A percentile compares a stretch with the other conserved stretches of the same genome.
Evolutionary conservation across 1,140 invertebrate genomes (phyloP).

Genomic region (Babylonia areolata): DNA sequence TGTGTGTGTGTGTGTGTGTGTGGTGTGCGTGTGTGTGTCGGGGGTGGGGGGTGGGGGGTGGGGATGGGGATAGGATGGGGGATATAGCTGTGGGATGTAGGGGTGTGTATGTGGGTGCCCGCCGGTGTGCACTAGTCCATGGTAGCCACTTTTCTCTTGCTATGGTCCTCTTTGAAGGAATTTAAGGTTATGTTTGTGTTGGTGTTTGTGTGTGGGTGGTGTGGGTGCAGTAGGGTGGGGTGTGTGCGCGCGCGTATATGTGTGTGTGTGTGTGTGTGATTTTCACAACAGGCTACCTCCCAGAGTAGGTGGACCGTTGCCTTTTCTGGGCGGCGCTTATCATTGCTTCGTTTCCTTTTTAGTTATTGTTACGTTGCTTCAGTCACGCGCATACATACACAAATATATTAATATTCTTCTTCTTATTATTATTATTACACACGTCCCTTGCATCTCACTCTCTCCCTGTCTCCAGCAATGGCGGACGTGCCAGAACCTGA

Average conservation of each 20-base stretch:
- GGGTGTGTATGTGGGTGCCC: not conserved
- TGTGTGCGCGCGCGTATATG: not conserved
- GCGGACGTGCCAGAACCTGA: slow-evolving; percentile 58
- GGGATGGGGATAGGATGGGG: too few species aligned
- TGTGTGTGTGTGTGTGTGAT: not conserved
- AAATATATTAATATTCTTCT: too few species aligned
- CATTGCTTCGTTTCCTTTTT: too few species aligned
- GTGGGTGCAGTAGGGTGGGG: too few species aligned
- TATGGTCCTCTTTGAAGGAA: slow-evolving; percentile 61
- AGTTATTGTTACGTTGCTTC: too few species aligned
- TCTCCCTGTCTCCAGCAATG: slow-evolving; percentile 42
- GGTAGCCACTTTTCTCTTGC: slow-evolving; percentile 64
- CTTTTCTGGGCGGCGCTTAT: too few species aligned
- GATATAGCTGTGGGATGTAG: too few species aligned
- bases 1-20: not conserved
- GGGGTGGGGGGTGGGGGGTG: not conserved
- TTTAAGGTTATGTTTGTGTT: slow-evolving; percentile 55
- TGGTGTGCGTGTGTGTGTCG: not conserved
- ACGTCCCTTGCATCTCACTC: too few species aligned
- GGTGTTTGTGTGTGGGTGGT: not conserved
- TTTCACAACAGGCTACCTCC: too few species aligned
- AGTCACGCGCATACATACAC: too few species aligned
- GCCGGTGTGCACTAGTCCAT: slow-evolving; percentile 64
- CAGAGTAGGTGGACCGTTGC: too few species aligned
- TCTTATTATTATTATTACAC: too few species aligned